These are phyloP conservation scores for Scrobipalpa atriplicella DNA, from an alignment of 2,888 invertebrate species.

Conservation along the genomic window DNA sequence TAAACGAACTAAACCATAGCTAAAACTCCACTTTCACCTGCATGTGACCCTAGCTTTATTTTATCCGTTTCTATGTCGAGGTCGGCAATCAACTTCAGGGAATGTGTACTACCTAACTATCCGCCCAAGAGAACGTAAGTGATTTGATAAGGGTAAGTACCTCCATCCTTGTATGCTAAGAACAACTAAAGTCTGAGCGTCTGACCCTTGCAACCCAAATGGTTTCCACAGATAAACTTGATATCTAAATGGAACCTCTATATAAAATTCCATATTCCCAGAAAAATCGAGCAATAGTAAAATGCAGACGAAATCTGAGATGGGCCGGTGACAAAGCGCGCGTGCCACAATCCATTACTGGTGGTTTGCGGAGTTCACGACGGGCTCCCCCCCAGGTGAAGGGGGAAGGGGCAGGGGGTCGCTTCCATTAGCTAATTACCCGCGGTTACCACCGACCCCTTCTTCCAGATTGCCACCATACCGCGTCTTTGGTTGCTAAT, in stretches of 20 bases:
- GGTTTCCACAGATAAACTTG: no score
- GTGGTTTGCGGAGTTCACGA: constrained; percentile 38
- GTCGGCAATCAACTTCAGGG: constrained; percentile 27
- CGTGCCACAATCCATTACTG: constrained; percentile 77
- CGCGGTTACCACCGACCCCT: constrained; percentile 61
- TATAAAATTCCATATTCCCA: background rate
- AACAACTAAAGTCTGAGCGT: no score
- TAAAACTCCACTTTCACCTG: background rate
- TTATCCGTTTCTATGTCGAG: background rate
- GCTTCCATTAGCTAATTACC: constrained; percentile 79
- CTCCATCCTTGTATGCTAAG: background rate
- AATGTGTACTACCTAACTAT: constrained; percentile 2
- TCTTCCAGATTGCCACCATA: constrained; percentile 74
- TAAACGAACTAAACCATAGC: no score
- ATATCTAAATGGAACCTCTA: no score
- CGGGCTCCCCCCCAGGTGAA: constrained; percentile 36
- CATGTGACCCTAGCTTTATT: background rate
- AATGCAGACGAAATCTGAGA: constrained; percentile 57
- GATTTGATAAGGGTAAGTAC: background rate
- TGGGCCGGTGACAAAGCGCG: constrained; percentile 51
- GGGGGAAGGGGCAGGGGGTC: constrained; percentile 41
- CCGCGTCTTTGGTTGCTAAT: constrained; percentile 69
- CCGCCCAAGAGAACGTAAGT: constrained; percentile 4
- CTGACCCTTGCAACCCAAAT: no score
- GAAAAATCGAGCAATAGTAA: constrained; percentile 22